Evolutionary conservation across 2,113 vertebrate species (phyloP), one percentile per base, ranked within the genome.

Genomic region (Brachyhypopomus gauderio): DNA sequence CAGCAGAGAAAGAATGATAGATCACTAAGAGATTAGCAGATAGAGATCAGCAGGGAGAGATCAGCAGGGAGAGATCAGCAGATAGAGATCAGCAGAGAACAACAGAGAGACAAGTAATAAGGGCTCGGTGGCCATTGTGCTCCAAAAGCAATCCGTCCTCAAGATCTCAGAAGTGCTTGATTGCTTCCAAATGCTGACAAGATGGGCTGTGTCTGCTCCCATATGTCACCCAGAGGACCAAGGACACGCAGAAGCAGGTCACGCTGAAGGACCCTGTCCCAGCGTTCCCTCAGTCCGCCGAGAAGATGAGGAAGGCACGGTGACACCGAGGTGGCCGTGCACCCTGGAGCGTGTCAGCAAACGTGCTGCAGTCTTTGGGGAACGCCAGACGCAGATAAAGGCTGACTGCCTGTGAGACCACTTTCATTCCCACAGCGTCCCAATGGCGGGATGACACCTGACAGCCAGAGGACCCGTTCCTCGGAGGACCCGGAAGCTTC

Each of bases 141-240:
- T 60, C 48, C 67, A 30, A 52, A 79, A 77, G 72, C 77, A 56
- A 71, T 52, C 52, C 34, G 11, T 81, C 82, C 67, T 52, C 60
- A 58, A 82, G 71, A 55, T 77, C 56, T 52, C 55, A 25, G 27
- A 80, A 72, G 74, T 52, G 38, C 25, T 58, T 22, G 22, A 64
- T 75, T 55, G 69, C 70, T 58, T 74, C 77, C 56, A 60, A 45
- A 69, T 80, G 38, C 25, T 81, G 82, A 73, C 71, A 75, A 48
- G 38, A 59, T 58, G 73, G 45, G 58, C 38, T 75, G 73, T 25
- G 38, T 71, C n/a, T 80, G 59, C 77, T 74, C 71, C 78, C 38
- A 36, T 38, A 60, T 75, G 80, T 82, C 66, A 23, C 71, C n/a
- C 36, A 19, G 75, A 56, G 58, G 80, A 84, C 22, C 74, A 81